Evolutionary conservation across 2,113 vertebrate genomes (phyloP).

Genomic region (Pandion haliaetus): DNA sequence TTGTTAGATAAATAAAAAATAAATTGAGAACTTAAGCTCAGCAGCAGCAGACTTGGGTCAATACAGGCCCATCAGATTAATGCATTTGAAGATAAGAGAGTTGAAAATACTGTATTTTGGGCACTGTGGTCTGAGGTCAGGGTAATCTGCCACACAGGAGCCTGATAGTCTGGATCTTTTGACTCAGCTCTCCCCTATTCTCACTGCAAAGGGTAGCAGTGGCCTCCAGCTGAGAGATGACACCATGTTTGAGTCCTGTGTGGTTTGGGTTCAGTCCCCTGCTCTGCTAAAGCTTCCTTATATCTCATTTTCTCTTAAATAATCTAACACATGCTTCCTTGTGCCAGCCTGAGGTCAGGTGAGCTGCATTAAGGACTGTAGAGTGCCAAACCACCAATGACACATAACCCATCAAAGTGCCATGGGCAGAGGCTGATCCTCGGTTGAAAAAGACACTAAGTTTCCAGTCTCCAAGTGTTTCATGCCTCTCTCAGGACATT

Average conservation of each 20-base stretch:
- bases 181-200: neutral
- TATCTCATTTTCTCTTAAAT: neutral
- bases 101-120: neutral
- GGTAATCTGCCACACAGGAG: neutral
- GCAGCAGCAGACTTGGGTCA: neutral
- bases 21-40: neutral
- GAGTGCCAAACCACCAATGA: neutral
- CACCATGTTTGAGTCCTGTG: accelerated
- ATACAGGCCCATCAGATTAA: neutral
- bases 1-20: neutral
- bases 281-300: neutral
- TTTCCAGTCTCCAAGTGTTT: neutral
- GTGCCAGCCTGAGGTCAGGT: neutral
- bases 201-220: neutral
- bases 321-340: neutral
- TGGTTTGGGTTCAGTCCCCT: neutral
- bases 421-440: neutral
- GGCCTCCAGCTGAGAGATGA: neutral
- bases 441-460: neutral
- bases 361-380: neutral
- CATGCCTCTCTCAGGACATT: neutral
- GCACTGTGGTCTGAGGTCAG: neutral
- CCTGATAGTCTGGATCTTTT: neutral
- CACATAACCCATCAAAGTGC: neutral
- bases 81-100: neutral